Evolutionary conservation across 2,113 vertebrate genomes (phyloP).

Genomic region (Sakesphorus luctuosus): DNA sequence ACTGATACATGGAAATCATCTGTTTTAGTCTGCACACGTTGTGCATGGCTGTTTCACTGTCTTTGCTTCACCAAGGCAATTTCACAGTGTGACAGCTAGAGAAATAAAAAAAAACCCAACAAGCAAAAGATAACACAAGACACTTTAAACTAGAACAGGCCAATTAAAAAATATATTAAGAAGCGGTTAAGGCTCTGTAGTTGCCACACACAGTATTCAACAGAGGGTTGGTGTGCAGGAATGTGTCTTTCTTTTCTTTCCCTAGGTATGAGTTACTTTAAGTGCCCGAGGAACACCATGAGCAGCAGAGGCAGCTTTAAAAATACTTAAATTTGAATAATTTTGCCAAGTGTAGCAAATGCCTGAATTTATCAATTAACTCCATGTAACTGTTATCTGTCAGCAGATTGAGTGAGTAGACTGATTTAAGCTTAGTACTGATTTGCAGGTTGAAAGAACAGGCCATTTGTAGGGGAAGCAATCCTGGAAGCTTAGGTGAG

Average conservation of each 20-base stretch:
- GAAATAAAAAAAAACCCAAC: background rate
- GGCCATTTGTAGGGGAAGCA: background rate
- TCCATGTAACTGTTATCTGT: background rate
- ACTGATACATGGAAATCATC: background rate
- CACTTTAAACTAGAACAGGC: constrained; percentile 40
- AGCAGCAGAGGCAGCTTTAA: background rate
- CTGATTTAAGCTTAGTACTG: background rate
- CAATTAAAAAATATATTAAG: constrained; percentile 67
- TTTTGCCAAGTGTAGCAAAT: background rate
- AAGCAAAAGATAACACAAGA: constrained; percentile 48
- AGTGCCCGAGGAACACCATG: background rate
- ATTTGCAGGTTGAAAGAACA: background rate
- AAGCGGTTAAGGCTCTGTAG: constrained; percentile 39
- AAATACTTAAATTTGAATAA: background rate
- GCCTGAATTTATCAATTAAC: background rate
- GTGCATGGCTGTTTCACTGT: background rate
- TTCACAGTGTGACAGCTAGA: constrained; percentile 29
- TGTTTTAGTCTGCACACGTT: background rate
- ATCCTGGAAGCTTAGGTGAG: background rate
- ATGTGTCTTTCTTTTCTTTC: constrained; percentile 21
- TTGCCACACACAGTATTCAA: constrained; percentile 6
- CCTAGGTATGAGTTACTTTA: background rate
- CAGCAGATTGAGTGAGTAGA: background rate
- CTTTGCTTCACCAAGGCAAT: constrained; percentile 46
- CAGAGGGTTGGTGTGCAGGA: background rate